Conservation (phyloP, 1,140 invertebrate genomes). For the Aleiodes sp. region DNA sequence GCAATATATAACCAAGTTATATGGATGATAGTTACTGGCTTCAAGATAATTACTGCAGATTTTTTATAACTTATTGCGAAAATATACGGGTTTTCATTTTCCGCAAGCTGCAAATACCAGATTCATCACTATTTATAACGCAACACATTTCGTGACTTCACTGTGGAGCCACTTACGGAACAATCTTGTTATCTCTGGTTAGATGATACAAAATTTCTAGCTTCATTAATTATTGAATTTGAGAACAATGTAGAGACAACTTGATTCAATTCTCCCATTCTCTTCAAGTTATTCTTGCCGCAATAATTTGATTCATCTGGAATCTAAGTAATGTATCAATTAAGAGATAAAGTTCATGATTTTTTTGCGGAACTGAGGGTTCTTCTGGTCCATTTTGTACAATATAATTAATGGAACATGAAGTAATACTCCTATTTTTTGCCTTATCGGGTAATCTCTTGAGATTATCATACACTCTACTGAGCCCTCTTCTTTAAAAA, state of each 20-base stretch:
- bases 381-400: too few relatives aligned
- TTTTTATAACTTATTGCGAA: too few relatives aligned
- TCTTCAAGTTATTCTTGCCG: too few relatives aligned
- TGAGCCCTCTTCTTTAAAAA: background rate
- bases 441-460: background rate
- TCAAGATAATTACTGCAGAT: background rate
- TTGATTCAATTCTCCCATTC: too few relatives aligned
- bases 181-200: background rate
- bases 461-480: background rate
- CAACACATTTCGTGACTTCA: background rate
- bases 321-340: too few relatives aligned
- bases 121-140: slow-evolving; percentile 34
- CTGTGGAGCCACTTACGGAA: background rate
- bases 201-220: background rate
- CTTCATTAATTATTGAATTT: background rate
- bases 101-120: slow-evolving; percentile 3
- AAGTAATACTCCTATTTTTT: too few relatives aligned
- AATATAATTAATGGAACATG: too few relatives aligned
- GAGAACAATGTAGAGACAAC: background rate
- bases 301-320: too few relatives aligned
- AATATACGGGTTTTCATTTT: slow-evolving; percentile 13
- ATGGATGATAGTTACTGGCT: background rate
- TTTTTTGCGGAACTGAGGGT: too few relatives aligned
- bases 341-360: too few relatives aligned
- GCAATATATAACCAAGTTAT: background rate